Conservation (phyloP, 2,797 vertebrate species). For the Alfaro cultratus region DNA sequence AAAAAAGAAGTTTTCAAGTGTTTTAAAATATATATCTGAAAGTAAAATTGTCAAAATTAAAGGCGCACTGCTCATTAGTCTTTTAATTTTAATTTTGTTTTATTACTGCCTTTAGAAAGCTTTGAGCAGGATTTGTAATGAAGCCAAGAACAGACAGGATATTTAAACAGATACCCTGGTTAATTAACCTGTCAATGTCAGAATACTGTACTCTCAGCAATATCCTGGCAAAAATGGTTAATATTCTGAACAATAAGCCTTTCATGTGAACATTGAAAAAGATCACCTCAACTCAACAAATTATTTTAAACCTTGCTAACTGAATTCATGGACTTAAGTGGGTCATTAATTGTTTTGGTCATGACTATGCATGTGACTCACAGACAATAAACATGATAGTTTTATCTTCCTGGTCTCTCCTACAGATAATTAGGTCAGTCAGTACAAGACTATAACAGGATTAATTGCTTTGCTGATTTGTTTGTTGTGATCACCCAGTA, state of each 20-base stretch:
- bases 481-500: conserved; percentile 25
- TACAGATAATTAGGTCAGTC: conserved; percentile 55
- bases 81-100: background rate
- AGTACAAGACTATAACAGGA: conserved; percentile 51
- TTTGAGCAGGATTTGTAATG: background rate
- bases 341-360: conserved; percentile 26
- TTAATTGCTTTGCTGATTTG: conserved; percentile 52
- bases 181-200: background rate
- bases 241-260: background rate
- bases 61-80: background rate
- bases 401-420: conserved; percentile 18
- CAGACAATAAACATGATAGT: conserved; percentile 37
- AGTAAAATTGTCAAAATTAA: background rate
- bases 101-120: background rate
- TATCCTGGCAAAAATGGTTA: background rate
- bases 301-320: background rate
- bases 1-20: background rate
- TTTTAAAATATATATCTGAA: background rate
- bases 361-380: conserved; percentile 17
- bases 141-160: background rate
- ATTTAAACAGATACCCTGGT: background rate
- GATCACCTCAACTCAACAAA: background rate
- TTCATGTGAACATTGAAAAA: background rate
- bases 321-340: conserved; percentile 10
- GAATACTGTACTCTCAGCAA: background rate